Evolutionary conservation across 1,140 invertebrate genomes (phyloP).

Genomic region (Halotydeus destructor): DNA sequence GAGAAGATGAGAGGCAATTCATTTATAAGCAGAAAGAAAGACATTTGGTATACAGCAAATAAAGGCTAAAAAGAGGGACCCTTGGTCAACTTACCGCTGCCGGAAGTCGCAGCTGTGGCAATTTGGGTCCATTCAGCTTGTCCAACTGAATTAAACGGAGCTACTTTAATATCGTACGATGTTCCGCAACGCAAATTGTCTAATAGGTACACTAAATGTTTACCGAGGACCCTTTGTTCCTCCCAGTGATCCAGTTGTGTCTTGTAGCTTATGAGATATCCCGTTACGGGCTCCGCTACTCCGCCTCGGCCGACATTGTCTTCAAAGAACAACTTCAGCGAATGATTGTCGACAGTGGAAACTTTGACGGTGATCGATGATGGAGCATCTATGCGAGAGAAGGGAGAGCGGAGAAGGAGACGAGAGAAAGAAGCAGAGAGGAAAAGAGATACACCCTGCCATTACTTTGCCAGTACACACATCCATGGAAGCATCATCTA

Average conservation of each 20-base stretch:
- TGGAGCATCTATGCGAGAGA: not conserved
- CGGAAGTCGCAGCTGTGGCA: conserved; percentile 16
- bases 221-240: conserved; percentile 18
- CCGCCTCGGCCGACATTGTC: not conserved
- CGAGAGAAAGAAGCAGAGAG: too few species aligned
- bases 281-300: conserved; percentile 15
- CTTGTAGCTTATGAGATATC: conserved; percentile 27
- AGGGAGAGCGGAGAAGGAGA: not conserved
- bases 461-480: not conserved
- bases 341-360: not conserved
- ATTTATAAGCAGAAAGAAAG: too few species aligned
- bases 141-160: conserved; percentile 66
- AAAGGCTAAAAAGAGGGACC: too few species aligned
- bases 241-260: conserved; percentile 36
- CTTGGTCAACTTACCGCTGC: conserved; percentile 19
- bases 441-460: not conserved
- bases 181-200: conserved; percentile 39
- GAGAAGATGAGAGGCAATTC: too few species aligned
- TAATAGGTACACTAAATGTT: not conserved
- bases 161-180: conserved; percentile 62
- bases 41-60: too few species aligned
- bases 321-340: not conserved
- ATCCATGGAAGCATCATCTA: not conserved
- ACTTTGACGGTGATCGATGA: not conserved
- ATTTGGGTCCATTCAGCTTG: conserved; percentile 49